Evolutionary conservation across 2,113 vertebrate genomes (phyloP).

Genomic region (Brachypodius melanocephalos): DNA sequence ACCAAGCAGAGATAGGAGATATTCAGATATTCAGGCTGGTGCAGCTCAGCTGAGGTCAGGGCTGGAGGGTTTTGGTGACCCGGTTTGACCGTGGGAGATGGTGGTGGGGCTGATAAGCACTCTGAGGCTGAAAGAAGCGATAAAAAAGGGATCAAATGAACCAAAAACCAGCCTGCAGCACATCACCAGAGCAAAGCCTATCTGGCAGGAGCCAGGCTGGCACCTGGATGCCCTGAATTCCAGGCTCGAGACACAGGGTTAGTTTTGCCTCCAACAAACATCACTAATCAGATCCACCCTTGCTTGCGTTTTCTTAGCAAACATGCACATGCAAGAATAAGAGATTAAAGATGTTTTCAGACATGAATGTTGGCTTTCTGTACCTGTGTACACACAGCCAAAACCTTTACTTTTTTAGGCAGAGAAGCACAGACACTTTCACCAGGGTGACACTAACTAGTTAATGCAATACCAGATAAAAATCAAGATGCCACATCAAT

Average conservation of each 20-base stretch:
- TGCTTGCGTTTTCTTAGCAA: not conserved
- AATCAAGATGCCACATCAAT: not conserved
- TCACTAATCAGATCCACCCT: not conserved
- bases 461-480: not conserved
- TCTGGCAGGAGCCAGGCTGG: not conserved
- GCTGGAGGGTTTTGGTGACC: not conserved
- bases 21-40: not conserved
- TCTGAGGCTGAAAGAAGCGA: not conserved
- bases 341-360: not conserved
- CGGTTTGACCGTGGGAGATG: not conserved
- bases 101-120: accelerated
- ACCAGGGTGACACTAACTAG: not conserved
- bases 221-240: not conserved
- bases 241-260: not conserved
- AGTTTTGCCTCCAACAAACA: not conserved
- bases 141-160: not conserved
- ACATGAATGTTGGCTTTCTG: not conserved
- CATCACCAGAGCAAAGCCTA: not conserved
- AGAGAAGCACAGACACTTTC: not conserved
- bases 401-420: not conserved
- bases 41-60: not conserved
- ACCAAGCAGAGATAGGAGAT: not conserved
- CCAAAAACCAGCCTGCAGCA: accelerated
- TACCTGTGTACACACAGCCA: not conserved
- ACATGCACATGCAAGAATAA: not conserved